Percentiles rank a stretch among this genome's conserved stretches.
phyloP scores from a whole-genome alignment of 2,888 invertebrate species.

The Parnassius orleans region DNA sequence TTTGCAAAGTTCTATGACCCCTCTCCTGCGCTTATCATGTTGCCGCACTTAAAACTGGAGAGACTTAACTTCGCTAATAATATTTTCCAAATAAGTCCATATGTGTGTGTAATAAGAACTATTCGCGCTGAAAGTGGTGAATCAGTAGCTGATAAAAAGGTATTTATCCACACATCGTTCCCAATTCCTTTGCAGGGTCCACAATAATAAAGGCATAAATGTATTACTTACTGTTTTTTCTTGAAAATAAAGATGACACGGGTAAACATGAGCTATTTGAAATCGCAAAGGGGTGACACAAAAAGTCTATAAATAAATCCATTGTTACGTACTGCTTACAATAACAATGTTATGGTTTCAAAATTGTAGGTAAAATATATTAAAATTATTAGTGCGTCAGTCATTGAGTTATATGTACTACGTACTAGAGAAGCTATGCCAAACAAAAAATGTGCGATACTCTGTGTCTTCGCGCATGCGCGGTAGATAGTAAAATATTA shows the following conservation, averaged over 20 bases:
- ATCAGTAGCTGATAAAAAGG: conserved; percentile 2
- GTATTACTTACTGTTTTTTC: not conserved
- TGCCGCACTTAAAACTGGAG: conserved; percentile 43
- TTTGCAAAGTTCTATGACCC: conserved; percentile 72
- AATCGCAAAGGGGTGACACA: not conserved
- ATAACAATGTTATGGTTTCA: not conserved
- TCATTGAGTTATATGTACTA: too few species aligned
- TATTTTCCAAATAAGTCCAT: not conserved
- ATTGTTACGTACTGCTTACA: not conserved
- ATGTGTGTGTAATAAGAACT: not conserved
- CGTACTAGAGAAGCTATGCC: too few species aligned
- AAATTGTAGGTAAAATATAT: not conserved
- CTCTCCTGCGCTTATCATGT: conserved; percentile 71
- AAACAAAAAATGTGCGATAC: too few species aligned
- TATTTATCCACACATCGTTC: not conserved
- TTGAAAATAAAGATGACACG: not conserved
- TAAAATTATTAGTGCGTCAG: not conserved
- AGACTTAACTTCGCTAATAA: conserved; percentile 23
- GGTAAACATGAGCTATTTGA: not conserved
- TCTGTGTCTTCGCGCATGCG: too few species aligned
- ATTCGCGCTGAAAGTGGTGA: not conserved
- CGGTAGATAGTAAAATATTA: too few species aligned
- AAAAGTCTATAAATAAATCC: not conserved
- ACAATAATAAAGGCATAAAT: not conserved
- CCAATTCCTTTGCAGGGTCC: not conserved